phyloP scores from a whole-genome alignment of 2,888 invertebrate genomes.

The Eupithecia centaureata region DNA sequence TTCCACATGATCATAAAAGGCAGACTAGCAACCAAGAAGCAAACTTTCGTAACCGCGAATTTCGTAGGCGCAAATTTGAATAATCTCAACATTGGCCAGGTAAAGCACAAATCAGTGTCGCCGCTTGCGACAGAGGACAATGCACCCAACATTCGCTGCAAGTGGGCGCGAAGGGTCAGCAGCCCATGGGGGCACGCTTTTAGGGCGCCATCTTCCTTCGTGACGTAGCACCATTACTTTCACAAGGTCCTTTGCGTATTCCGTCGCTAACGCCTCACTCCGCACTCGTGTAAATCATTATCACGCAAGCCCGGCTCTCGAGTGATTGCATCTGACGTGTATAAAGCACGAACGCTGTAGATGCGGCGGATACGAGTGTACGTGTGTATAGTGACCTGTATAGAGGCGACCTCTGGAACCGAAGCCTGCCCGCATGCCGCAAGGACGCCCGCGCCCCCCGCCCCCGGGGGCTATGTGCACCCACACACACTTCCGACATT shows the following conservation, averaged over 20 bases:
- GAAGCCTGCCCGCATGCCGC: conserved; percentile 43
- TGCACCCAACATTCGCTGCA: conserved; percentile 44
- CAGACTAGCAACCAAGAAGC: not conserved
- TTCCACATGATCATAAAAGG: not conserved
- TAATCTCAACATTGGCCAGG: conserved; percentile 16
- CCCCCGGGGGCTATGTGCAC: not conserved
- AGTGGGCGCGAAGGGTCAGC: conserved; percentile 43
- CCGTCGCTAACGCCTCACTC: conserved; percentile 27
- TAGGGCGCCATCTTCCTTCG: conserved; percentile 31
- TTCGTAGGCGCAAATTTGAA: conserved; percentile 19
- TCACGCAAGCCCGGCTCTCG: conserved; percentile 36
- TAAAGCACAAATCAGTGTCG: conserved; percentile 25
- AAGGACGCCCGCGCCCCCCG: conserved; percentile 27
- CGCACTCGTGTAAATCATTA: conserved; percentile 29
- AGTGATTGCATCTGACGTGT: conserved; percentile 37
- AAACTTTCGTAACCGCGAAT: conserved; percentile 6
- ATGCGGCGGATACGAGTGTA: conserved; percentile 20
- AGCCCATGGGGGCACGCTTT: conserved; percentile 27
- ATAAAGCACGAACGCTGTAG: conserved; percentile 29
- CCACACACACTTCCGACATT: conserved; percentile 21
- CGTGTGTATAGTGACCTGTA: conserved; percentile 30
- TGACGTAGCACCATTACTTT: conserved; percentile 30
- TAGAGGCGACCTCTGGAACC: conserved; percentile 40
- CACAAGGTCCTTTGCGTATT: conserved; percentile 28
- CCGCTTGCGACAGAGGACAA: conserved; percentile 40